A percentile compares a stretch with the other conserved stretches of the same genome.
phyloP scores from a whole-genome alignment of 1,140 invertebrate species.

The Hyles vespertilio region DNA sequence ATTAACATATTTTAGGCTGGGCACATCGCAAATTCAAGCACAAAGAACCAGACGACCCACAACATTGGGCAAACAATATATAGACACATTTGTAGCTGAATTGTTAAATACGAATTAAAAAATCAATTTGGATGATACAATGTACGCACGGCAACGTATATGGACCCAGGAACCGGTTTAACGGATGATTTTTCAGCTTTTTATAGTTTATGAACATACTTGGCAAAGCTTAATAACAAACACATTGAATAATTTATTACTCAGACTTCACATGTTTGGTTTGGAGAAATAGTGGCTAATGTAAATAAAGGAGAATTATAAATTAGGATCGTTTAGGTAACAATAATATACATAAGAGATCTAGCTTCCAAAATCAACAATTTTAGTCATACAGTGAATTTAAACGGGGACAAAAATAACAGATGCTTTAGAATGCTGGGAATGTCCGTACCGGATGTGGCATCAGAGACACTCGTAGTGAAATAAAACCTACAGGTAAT shows the following conservation, averaged over 20 bases:
- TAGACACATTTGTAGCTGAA: neutral
- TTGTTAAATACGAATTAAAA: constrained; percentile 8
- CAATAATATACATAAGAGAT: too few relatives aligned
- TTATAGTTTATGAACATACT: constrained; percentile 9
- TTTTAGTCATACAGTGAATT: too few relatives aligned
- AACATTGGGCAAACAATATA: neutral
- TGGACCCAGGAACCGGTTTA: constrained; percentile 6
- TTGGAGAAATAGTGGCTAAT: neutral
- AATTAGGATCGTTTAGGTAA: too few relatives aligned
- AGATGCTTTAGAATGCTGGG: constrained; percentile 26
- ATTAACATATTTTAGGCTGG: constrained; percentile 42
- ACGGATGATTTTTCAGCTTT: constrained; percentile 7
- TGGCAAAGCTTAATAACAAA: constrained; percentile 7
- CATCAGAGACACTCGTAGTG: constrained; percentile 9
- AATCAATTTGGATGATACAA: constrained; percentile 3
- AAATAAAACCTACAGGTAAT: neutral
- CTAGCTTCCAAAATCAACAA: too few relatives aligned
- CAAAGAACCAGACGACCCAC: constrained; percentile 6
- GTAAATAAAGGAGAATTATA: neutral
- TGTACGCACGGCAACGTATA: constrained; percentile 1
- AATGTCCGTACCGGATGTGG: constrained; percentile 47
- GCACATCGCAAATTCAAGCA: constrained; percentile 21
- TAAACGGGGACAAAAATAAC: too few relatives aligned
- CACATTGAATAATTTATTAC: constrained; percentile 2
- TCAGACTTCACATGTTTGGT: neutral